Evolutionary conservation across 2,888 invertebrate species (phyloP).

Genomic region (Apodemia hepburni): DNA sequence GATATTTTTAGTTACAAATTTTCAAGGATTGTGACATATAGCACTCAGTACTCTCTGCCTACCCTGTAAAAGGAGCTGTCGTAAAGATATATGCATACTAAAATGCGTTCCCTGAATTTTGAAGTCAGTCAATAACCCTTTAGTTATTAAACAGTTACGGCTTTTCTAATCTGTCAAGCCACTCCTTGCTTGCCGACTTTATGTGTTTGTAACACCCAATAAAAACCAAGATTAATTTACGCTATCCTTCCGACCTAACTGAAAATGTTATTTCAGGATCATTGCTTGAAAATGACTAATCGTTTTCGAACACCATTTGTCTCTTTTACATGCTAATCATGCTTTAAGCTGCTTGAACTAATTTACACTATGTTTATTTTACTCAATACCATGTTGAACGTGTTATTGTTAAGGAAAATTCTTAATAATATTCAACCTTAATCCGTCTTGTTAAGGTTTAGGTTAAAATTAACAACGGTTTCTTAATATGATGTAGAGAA

Average conservation of each 20-base stretch:
- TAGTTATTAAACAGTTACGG: not conserved
- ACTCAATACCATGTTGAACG: slow-evolving; percentile 41
- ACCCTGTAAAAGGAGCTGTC: too few relatives aligned
- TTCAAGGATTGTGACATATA: too few relatives aligned
- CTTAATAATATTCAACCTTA: slow-evolving; percentile 24
- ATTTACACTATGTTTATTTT: slow-evolving; percentile 72
- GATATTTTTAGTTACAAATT: too few relatives aligned
- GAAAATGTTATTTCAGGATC: slow-evolving; percentile 66
- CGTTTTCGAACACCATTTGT: slow-evolving; percentile 51
- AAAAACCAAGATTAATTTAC: slow-evolving; percentile 5
- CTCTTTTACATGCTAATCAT: slow-evolving; percentile 66
- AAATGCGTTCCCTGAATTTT: not conserved
- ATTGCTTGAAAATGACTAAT: slow-evolving; percentile 73
- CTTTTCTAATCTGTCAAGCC: not conserved
- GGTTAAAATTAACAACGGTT: slow-evolving; percentile 4
- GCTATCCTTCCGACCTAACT: slow-evolving; percentile 23
- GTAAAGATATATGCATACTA: not conserved
- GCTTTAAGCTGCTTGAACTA: slow-evolving; percentile 62
- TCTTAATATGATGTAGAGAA: slow-evolving; percentile 34
- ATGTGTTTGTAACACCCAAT: not conserved
- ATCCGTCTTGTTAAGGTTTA: slow-evolving; percentile 17
- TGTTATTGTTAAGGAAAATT: slow-evolving; percentile 21
- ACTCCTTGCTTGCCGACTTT: slow-evolving; percentile 4
- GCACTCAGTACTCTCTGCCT: too few relatives aligned
- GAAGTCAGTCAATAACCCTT: not conserved